Conservation (phyloP, 1,140 invertebrate species). For the Oncopeltus fasciatus region DNA sequence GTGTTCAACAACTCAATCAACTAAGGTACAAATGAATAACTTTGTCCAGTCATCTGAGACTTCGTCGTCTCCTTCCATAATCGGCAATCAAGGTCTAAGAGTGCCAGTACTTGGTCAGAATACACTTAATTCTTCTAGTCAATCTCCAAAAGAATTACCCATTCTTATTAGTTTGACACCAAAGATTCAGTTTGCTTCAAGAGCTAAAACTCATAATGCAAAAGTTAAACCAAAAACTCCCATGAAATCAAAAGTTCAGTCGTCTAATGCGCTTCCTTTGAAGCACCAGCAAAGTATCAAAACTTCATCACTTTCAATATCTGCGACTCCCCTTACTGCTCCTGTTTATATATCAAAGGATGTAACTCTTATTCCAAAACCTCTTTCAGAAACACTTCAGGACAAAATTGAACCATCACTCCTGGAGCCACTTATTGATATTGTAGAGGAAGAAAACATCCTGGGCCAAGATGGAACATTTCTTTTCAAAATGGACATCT, state of each 20-base stretch:
- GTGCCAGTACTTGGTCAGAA: too few species aligned
- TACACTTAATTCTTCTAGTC: neutral
- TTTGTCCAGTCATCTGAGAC: too few species aligned
- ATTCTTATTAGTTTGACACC: neutral
- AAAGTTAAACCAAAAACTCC: too few species aligned
- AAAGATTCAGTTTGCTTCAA: neutral
- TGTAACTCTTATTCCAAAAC: neutral
- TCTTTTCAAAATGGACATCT: conserved; percentile 7
- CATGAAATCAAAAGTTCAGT: too few species aligned
- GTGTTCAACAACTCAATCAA: too few species aligned
- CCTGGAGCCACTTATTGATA: conserved; percentile 13
- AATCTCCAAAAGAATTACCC: neutral
- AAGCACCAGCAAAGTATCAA: too few species aligned
- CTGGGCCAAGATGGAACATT: conserved; percentile 10
- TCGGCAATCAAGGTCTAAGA: too few species aligned
- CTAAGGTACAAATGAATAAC: too few species aligned
- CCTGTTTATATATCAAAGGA: neutral
- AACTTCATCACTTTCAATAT: too few species aligned
- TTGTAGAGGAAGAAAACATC: conserved; percentile 11
- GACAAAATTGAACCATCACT: neutral
- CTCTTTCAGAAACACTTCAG: neutral
- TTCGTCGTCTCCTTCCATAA: too few species aligned
- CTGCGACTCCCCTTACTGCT: neutral
- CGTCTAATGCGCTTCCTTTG: too few species aligned
- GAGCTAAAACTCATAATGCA: too few species aligned